Percentiles rank a stretch among this genome's conserved stretches.
These are phyloP conservation scores for Drosophila pruinosa DNA, from an alignment of 1,140 invertebrate species.

Conservation along the genomic window DNA sequence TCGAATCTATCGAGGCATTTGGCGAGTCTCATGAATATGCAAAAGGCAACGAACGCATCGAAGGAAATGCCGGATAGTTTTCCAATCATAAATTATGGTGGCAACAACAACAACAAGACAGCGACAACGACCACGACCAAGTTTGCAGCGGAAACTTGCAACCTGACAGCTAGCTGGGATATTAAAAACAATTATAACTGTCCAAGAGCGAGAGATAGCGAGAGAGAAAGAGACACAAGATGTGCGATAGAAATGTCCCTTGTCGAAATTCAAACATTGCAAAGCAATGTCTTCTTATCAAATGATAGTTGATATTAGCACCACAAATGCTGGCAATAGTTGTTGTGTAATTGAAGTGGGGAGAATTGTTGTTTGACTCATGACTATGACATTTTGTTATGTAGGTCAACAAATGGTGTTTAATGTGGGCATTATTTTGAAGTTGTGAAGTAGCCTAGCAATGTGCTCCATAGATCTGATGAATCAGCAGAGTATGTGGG, in stretches of 20 bases:
- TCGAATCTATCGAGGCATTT: slow-evolving; percentile 31
- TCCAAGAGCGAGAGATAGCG: background rate
- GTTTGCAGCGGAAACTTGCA: slow-evolving; percentile 39
- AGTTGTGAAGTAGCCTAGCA: background rate
- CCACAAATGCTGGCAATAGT: background rate
- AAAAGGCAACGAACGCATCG: slow-evolving; percentile 46
- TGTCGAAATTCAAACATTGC: background rate
- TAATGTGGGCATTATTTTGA: background rate
- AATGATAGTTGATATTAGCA: background rate
- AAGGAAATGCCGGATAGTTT: slow-evolving; percentile 59
- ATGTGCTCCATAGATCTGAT: background rate
- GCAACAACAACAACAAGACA: background rate
- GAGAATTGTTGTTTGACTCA: background rate
- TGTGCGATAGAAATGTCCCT: too few relatives aligned
- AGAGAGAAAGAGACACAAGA: background rate
- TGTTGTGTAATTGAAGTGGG: background rate
- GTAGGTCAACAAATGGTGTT: background rate
- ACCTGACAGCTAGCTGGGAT: slow-evolving; percentile 17
- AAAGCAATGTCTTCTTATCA: background rate
- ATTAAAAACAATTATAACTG: slow-evolving; percentile 48
- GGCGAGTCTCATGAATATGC: slow-evolving; percentile 57
- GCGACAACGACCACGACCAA: slow-evolving; percentile 12
- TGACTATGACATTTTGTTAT: background rate
- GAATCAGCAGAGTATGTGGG: slow-evolving; percentile 9
- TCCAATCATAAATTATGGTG: slow-evolving; percentile 53